Percentiles rank a stretch among this genome's conserved stretches.
Conservation (phyloP, 2,113 vertebrate species). For the Cercocebus atys region DNA sequence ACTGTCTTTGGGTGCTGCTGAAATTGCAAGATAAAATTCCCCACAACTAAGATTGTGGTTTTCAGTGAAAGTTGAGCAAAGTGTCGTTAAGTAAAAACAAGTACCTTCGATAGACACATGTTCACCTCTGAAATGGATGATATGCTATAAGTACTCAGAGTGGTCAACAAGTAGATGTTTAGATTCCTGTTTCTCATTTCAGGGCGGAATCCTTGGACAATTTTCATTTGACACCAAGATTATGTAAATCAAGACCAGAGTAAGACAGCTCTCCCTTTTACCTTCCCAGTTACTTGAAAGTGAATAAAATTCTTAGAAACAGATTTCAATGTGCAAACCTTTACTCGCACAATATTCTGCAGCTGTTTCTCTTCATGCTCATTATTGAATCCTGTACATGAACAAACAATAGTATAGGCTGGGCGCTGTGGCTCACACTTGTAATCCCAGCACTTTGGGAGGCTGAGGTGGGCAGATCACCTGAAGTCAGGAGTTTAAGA, state of each 20-base stretch:
- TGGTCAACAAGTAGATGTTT: background rate
- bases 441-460: no score
- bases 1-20: background rate
- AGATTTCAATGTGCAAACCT: background rate
- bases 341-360: background rate
- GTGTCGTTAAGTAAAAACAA: background rate
- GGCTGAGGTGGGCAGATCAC: no score
- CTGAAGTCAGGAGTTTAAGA: no score
- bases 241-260: background rate
- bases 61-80: background rate
- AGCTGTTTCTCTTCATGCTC: background rate
- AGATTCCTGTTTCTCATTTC: background rate
- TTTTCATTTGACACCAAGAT: background rate
- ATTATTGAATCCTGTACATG: background rate
- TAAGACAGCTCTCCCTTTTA: background rate
- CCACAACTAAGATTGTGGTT: background rate
- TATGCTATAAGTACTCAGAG: rapidly evolving
- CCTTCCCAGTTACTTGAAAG: background rate
- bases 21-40: background rate
- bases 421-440: no score
- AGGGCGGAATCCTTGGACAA: background rate
- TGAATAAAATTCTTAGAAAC: background rate
- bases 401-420: no score
- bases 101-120: background rate
- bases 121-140: background rate